Evolutionary conservation across 2,113 vertebrate genomes (phyloP).

Genomic region (Chaetodon trifascialis): DNA sequence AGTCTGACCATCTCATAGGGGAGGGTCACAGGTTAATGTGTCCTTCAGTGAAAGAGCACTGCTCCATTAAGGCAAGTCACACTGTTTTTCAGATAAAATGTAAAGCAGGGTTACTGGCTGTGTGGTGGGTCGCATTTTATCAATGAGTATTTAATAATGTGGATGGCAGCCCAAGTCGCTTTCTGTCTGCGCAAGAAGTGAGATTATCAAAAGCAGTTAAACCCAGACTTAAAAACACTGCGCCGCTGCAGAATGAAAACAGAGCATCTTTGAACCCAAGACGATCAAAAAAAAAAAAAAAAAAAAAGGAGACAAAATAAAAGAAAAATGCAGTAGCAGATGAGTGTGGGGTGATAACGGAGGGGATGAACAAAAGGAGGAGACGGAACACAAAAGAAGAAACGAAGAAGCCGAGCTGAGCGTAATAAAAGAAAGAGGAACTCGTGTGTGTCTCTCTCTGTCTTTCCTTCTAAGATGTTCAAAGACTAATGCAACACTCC

Average conservation of each 20-base stretch:
- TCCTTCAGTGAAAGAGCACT: slow-evolving; percentile 21
- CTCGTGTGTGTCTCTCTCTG: slow-evolving; percentile 27
- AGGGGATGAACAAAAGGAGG: slow-evolving; percentile 61
- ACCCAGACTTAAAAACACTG: slow-evolving; percentile 23
- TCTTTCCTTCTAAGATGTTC: slow-evolving; percentile 67
- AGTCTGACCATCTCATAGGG: slow-evolving; percentile 21
- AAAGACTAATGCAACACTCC: slow-evolving; percentile 69
- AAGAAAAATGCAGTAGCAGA: slow-evolving; percentile 28
- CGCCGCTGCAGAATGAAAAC: slow-evolving; percentile 44
- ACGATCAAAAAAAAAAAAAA: slow-evolving; percentile 8
- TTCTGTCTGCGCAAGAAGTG: slow-evolving; percentile 16
- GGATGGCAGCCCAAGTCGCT: slow-evolving; percentile 2
- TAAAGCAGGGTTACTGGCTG: not conserved
- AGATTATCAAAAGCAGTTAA: slow-evolving; percentile 50
- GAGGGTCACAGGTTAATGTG: slow-evolving; percentile 33
- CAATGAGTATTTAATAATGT: slow-evolving; percentile 13
- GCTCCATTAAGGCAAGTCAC: not conserved
- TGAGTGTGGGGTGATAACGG: slow-evolving; percentile 37
- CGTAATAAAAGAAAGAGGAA: slow-evolving; percentile 47
- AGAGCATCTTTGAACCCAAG: slow-evolving; percentile 43
- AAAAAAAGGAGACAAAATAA: not conserved
- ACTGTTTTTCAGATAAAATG: not conserved
- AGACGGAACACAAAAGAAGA: slow-evolving; percentile 53
- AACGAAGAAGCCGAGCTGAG: slow-evolving; percentile 45
- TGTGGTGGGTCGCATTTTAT: slow-evolving; percentile 32